A percentile compares a stretch with the other conserved stretches of the same genome.
Conservation (phyloP, 2,888 invertebrate species). For the Graphium colonna region DNA sequence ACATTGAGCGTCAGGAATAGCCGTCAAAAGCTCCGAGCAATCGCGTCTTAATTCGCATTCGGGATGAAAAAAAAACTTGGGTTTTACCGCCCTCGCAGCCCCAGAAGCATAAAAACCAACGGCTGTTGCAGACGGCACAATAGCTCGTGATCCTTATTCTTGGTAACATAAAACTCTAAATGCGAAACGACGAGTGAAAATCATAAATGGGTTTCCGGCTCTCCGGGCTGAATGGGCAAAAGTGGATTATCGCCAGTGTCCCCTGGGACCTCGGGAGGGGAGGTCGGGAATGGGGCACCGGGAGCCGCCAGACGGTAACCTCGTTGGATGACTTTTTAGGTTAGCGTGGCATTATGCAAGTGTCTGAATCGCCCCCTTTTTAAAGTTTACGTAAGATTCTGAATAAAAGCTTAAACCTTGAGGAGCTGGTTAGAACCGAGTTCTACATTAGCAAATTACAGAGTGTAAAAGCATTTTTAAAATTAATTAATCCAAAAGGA, state of each 20-base stretch:
- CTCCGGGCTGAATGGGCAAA: constrained; percentile 54
- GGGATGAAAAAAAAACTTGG: constrained; percentile 17
- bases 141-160: constrained; percentile 11
- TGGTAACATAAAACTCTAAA: constrained; percentile 7
- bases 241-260: constrained; percentile 60
- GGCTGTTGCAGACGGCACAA: constrained; percentile 1
- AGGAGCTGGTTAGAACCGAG: too few species aligned
- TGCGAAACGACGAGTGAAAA: constrained; percentile 20
- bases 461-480: not conserved
- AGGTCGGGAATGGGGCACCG: constrained; percentile 34
- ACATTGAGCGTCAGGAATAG: not conserved
- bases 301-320: constrained; percentile 60
- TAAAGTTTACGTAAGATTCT: too few species aligned
- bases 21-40: not conserved
- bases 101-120: not conserved
- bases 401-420: too few species aligned
- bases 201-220: constrained; percentile 42
- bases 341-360: constrained; percentile 32
- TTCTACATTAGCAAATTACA: too few species aligned
- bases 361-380: not conserved
- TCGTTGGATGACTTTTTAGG: constrained; percentile 47
- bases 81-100: not conserved
- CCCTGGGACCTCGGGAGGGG: constrained; percentile 39
- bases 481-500: too few species aligned
- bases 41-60: not conserved